Evolutionary conservation across 2,797 vertebrate species (phyloP).

Genomic region (Sebastes taczanowskii): DNA sequence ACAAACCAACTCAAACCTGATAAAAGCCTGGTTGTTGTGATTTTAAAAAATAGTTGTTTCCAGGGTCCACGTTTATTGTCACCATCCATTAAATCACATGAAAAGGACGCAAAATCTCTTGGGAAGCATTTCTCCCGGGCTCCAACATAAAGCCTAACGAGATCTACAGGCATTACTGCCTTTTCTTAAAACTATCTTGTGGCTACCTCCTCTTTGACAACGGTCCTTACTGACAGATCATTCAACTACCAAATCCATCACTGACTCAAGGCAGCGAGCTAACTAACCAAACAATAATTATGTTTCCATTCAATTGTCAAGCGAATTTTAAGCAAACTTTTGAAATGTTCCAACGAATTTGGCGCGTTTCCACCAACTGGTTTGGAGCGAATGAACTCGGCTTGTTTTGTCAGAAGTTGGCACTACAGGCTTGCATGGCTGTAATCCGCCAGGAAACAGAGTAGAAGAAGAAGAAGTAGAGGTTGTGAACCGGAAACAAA

Average conservation of each 20-base stretch:
- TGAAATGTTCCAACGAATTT: no score
- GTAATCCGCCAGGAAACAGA: no score
- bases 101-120: background rate
- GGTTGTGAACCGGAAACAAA: no score
- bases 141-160: background rate
- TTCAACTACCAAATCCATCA: background rate
- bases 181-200: background rate
- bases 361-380: no score
- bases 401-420: no score
- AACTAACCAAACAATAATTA: background rate
- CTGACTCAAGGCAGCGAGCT: background rate
- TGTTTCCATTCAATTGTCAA: no score
- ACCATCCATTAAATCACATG: background rate
- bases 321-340: no score
- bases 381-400: no score
- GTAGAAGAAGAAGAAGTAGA: no score
- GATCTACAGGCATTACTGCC: background rate
- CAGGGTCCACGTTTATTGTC: background rate
- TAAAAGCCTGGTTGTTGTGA: background rate
- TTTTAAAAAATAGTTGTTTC: background rate
- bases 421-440: no score
- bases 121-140: background rate
- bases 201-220: background rate
- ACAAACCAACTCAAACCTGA: background rate
- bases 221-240: background rate